Percentiles rank a stretch among this genome's conserved stretches.
These are phyloP conservation scores for Philypnodon macrostomus DNA, from an alignment of 2,797 vertebrate genomes.

Conservation along the genomic window DNA sequence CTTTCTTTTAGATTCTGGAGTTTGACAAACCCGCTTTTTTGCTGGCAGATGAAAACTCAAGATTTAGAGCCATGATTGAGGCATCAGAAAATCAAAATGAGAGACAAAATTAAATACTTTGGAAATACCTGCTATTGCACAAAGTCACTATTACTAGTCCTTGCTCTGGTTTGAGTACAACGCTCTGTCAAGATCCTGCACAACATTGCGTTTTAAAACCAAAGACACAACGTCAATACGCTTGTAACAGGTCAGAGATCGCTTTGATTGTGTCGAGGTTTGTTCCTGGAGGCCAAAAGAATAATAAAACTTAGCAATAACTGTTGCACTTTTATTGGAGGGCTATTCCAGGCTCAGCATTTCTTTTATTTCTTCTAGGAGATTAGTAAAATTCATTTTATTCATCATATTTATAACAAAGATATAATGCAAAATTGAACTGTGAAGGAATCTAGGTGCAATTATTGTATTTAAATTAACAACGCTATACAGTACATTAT, in stretches of 20 bases:
- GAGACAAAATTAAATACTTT: slow-evolving; percentile 11
- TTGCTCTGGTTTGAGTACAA: slow-evolving; percentile 29
- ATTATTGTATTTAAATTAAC: slow-evolving; percentile 2
- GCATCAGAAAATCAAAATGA: slow-evolving; percentile 68
- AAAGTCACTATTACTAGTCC: slow-evolving; percentile 17
- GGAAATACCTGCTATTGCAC: slow-evolving; percentile 34
- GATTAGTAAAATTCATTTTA: slow-evolving; percentile 28
- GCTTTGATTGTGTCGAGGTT: no score
- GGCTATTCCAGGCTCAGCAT: slow-evolving; percentile 23
- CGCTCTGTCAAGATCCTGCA: slow-evolving; percentile 6
- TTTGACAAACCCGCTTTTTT: slow-evolving; percentile 78
- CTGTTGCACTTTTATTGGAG: slow-evolving; percentile 56
- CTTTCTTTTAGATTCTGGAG: slow-evolving; percentile 75
- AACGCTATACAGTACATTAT: not conserved
- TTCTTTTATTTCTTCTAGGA: slow-evolving; percentile 29
- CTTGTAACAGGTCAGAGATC: slow-evolving; percentile 29
- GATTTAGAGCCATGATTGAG: slow-evolving; percentile 77
- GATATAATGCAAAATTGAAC: slow-evolving; percentile 18
- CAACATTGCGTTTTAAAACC: slow-evolving; percentile 48
- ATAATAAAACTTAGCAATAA: slow-evolving; percentile 40
- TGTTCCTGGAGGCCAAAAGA: slow-evolving; percentile 47
- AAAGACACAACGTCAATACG: slow-evolving; percentile 46
- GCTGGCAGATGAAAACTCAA: slow-evolving; percentile 77
- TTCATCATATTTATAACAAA: slow-evolving; percentile 17
- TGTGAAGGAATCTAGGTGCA: slow-evolving; percentile 19